These are phyloP conservation scores for Hormaphis cornu DNA, from an alignment of 1,140 invertebrate species.

Conservation along the genomic window DNA sequence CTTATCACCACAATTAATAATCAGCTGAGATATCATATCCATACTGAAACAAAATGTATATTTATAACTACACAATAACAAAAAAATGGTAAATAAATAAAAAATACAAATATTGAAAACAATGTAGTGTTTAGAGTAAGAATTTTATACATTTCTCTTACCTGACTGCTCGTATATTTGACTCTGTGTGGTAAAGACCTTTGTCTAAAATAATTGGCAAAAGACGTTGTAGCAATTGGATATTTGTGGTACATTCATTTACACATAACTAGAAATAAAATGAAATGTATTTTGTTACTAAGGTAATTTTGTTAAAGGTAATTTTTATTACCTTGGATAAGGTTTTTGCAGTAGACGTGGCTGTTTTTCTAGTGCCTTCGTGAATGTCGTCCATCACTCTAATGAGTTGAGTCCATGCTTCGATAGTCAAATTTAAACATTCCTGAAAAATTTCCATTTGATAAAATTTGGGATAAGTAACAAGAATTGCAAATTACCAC, in stretches of 20 bases:
- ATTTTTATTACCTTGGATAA: conserved; percentile 54
- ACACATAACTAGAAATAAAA: conserved; percentile 12
- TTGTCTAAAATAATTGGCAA: conserved; percentile 68
- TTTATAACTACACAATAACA: too few relatives aligned
- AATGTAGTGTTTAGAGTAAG: neutral
- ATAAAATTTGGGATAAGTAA: too few relatives aligned
- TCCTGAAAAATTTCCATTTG: conserved; percentile 42
- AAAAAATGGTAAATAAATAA: too few relatives aligned
- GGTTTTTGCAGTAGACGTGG: conserved; percentile 62
- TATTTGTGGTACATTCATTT: conserved; percentile 1
- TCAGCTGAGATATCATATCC: conserved; percentile 63
- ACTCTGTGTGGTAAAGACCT: conserved; percentile 67
- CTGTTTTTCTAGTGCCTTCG: conserved; percentile 71
- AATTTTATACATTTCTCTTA: conserved; percentile 36
- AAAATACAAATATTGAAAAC: neutral
- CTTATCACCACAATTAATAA: conserved; percentile 63
- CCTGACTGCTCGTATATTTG: conserved; percentile 67
- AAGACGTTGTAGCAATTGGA: conserved; percentile 42
- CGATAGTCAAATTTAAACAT: conserved; percentile 50
- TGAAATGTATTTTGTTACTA: too few relatives aligned
- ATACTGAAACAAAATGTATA: conserved; percentile 24
- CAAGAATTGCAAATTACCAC: too few relatives aligned
- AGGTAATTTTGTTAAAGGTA: too few relatives aligned
- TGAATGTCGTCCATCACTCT: conserved; percentile 90
- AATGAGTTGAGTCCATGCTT: conserved; percentile 74